Conservation (phyloP, 2,113 vertebrate genomes). For the Oncorhynchus nerka region DNA sequence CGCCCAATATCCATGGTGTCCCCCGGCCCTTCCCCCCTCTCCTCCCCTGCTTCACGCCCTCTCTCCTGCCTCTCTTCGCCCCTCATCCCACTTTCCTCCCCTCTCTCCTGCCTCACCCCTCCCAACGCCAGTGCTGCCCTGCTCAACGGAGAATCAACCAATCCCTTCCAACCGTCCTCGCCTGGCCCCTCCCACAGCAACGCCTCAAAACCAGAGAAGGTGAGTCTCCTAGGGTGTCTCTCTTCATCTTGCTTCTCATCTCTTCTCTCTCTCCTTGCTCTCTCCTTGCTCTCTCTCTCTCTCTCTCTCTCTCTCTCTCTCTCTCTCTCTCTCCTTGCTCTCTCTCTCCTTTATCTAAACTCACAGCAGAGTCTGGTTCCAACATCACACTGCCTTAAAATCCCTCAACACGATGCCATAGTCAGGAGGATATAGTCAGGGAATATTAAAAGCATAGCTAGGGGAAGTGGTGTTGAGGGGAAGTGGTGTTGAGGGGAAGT, state of each 20-base stretch:
- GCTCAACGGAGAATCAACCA: conserved; percentile 77
- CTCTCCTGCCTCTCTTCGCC: conserved; percentile 63
- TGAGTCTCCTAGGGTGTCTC: conserved; percentile 43
- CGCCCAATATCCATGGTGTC: conserved; percentile 82
- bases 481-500: background rate
- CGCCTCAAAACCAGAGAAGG: conserved; percentile 86
- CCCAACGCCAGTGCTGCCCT: conserved; percentile 85
- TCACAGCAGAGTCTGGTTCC: background rate
- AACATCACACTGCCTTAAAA: background rate
- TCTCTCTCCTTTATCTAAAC: background rate
- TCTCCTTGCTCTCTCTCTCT: no score
- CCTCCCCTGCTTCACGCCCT: conserved; percentile 34
- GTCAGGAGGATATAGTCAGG: no score
- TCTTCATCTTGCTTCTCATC: background rate
- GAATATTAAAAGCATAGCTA: background rate
- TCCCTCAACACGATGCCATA: background rate
- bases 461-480: background rate
- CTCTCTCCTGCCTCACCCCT: conserved; percentile 87
- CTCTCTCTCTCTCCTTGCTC: background rate
- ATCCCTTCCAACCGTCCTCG: conserved; percentile 62
- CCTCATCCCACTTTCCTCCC: conserved; percentile 78
- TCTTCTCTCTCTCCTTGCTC: background rate
- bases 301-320: no score
- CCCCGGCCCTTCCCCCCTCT: conserved; percentile 77
- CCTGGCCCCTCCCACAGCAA: conserved; percentile 61